These are phyloP conservation scores for Temnopleurus reevesii DNA, from an alignment of 53 echinoderm and acorn worm species.

Conservation along the genomic window DNA sequence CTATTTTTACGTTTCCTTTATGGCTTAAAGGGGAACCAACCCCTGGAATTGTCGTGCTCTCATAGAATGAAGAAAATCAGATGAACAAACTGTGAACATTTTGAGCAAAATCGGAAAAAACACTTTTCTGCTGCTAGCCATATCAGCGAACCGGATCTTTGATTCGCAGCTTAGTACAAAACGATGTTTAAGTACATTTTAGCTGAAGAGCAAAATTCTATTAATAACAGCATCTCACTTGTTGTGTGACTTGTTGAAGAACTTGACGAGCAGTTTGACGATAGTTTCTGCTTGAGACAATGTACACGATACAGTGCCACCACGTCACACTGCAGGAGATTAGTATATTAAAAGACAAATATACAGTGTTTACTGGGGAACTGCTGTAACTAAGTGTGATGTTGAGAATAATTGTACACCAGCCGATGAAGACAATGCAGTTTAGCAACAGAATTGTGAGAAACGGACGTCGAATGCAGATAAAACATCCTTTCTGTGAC, in stretches of 20 bases:
- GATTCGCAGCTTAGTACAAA: no score
- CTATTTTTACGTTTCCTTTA: no score
- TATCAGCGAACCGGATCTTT: no score
- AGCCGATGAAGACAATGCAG: background rate
- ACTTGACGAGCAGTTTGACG: background rate
- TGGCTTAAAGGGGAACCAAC: no score
- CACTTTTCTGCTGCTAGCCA: no score
- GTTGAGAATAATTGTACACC: background rate
- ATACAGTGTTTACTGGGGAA: no score
- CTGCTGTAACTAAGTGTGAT: background rate
- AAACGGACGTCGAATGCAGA: background rate
- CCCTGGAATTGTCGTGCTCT: no score
- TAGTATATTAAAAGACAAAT: background rate
- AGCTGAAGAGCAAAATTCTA: background rate
- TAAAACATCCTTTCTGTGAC: background rate
- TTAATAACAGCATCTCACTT: background rate
- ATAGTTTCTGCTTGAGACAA: background rate
- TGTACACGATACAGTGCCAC: constrained; percentile 8
- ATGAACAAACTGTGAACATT: no score
- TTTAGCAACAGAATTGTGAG: background rate
- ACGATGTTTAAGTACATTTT: no score
- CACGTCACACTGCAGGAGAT: background rate
- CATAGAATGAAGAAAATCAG: no score
- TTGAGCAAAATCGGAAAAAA: no score
- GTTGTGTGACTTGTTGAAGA: background rate